These are phyloP conservation scores for Scotopteryx bipunctaria DNA, from an alignment of 2,888 invertebrate species.

Conservation along the genomic window DNA sequence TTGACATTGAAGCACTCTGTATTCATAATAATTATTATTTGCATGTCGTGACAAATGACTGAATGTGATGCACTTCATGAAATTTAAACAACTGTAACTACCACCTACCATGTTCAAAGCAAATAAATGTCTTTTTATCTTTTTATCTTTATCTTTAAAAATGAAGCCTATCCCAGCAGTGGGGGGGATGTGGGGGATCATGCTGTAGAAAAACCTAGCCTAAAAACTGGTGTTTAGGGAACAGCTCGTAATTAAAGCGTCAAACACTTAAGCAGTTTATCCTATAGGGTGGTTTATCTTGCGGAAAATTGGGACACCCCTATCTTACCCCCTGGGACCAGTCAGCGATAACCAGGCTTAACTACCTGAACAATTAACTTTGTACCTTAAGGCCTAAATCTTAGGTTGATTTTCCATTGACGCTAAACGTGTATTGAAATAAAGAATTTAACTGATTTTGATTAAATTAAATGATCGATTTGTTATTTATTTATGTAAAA, in stretches of 20 bases:
- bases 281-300: slow-evolving; percentile 49
- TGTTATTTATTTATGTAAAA: no score
- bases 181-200: no score
- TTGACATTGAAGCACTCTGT: no score
- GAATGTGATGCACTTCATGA: no score
- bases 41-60: no score
- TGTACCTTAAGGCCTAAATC: slow-evolving; percentile 9
- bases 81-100: no score
- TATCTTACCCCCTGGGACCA: slow-evolving; percentile 37
- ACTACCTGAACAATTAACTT: slow-evolving; percentile 20
- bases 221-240: slow-evolving; percentile 22
- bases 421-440: slow-evolving; percentile 13
- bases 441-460: slow-evolving; percentile 27
- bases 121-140: no score
- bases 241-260: slow-evolving; percentile 49
- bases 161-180: no score
- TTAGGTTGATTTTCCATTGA: slow-evolving; percentile 24
- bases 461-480: slow-evolving; percentile 5
- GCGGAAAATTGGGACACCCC: slow-evolving; percentile 52
- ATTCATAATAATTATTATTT: no score
- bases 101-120: no score
- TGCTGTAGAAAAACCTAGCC: background rate
- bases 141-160: no score
- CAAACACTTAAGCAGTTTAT: slow-evolving; percentile 53
- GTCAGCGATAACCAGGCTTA: slow-evolving; percentile 38